Base-by-base conservation (phyloP, 2,113 vertebrate genomes). In the Rallus limicola region DNA sequence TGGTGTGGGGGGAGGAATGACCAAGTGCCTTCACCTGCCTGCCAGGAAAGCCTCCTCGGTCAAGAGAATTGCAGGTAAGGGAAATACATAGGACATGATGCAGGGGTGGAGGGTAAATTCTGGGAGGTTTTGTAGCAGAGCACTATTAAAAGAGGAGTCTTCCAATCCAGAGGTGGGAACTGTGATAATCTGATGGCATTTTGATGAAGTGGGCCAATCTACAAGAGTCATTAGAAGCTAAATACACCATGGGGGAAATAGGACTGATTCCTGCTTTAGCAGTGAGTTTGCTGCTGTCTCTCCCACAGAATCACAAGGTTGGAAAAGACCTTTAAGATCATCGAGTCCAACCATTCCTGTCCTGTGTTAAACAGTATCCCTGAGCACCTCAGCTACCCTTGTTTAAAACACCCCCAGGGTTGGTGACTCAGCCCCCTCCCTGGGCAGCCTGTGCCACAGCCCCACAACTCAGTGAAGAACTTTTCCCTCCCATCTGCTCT, bases 31-130 rank as follows among this genome's bases (percentile, higher is more conserved):
- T 24, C 99, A 99, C 70, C 88, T 99, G 55, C 95, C 98, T 9
- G 98, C 98, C 53, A 98, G 97, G 74, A 99, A 98, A 90, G 98
- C 98, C 20, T 97, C 98, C 53, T 99, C 99, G 2, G 98, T 99
- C 76, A 97, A 97, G 80, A 98, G 98, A 80, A 99, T 99, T 72
- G 99, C 99, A 98, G 99, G 99, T 99, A 93, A 97, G 95, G 86
- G 76, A 3, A 36, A 16, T 23, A 9, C 25, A 8, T 3, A 52
- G 29, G 31, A 34, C 11, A 9, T 8, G 2, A 6, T 0, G 17
- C 7, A 33, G 28, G 64, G 44, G 5, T 44, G 40, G 72, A 64
- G 62, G 62, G 90, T 28, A 21, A 34, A 20, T 78, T 42, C 13
- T 6, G 44, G 42, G 68, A 25, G 46, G 25, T 42, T 69, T 65